Base-by-base conservation (phyloP, 2,888 invertebrate species). In the Tetanocera ferruginea region DNA sequence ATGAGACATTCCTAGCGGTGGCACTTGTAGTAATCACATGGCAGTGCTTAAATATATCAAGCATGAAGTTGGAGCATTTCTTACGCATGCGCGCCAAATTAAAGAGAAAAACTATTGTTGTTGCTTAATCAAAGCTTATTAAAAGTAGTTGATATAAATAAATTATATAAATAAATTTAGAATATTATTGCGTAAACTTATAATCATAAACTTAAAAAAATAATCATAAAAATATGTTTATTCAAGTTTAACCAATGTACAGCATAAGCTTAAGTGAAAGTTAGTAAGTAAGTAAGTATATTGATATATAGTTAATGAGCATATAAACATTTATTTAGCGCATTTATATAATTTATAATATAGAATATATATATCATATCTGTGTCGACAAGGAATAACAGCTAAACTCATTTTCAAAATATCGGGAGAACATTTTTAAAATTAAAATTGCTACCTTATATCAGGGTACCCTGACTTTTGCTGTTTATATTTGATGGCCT, bases 51-150 rank as follows among this genome's bases (percentile, higher is more conserved):
- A 60, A 43, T 9, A 34, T 49, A 17, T 28, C 67, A 19, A 79
- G 71, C 23, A 31, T 77, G 25, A 79, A 77, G 31, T 67, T 76
- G 69, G 66, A 76, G 31, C 73, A 57, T 4, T 72, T 76, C 37
- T 28, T 76, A 49, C 76, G 78, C 9, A 76, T 67, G 74, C 79
- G 78, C 31, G 74, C 55, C 31, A 78, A 80, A 67, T 67, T 76
- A 25, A 77, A 77, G 31, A 17, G 49, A 23, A 67, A 66, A 64
- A 51, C 23, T 25, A 31, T 62, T 19, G n/a, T 25, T 49, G 19
- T 25, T 28, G 43, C 66, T 51, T 52, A 67, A 73, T 2, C 1
- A 25, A 31, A 19, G 3, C 19, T 57, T 3, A 49, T 43, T 2
- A 75, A 34, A 31, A 23, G 31, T 52, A 51, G 14, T 14, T 14